phyloP scores from a whole-genome alignment of 1,140 invertebrate species.

The Scaptomyza graminum region DNA sequence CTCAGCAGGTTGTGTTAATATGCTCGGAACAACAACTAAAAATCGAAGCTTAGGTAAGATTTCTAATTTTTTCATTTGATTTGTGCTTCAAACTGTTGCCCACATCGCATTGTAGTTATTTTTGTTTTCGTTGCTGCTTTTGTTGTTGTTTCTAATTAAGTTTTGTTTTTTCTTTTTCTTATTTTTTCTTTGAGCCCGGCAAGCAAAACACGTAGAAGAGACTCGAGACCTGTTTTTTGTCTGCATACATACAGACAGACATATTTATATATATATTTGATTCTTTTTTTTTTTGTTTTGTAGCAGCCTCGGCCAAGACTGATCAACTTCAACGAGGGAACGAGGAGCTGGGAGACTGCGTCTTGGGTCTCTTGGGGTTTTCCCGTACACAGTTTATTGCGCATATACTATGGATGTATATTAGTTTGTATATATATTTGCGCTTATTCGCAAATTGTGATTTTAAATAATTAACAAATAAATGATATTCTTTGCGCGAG shows the following conservation, averaged over 20 bases:
- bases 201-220: slow-evolving; percentile 29
- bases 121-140: slow-evolving; percentile 28
- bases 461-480: slow-evolving; percentile 69
- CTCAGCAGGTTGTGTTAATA: slow-evolving; percentile 11
- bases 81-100: slow-evolving; percentile 29
- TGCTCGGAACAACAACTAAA: slow-evolving; percentile 48
- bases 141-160: slow-evolving; percentile 71
- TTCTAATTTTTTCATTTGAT: slow-evolving; percentile 62
- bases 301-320: slow-evolving; percentile 37
- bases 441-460: slow-evolving; percentile 56
- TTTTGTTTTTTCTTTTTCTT: slow-evolving; percentile 34
- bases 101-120: slow-evolving; percentile 18
- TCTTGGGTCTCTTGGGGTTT: slow-evolving; percentile 36
- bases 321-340: too few relatives aligned
- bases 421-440: slow-evolving; percentile 10
- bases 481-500: slow-evolving; percentile 37
- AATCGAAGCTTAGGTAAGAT: slow-evolving; percentile 51
- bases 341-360: slow-evolving; percentile 5
- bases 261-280: too few relatives aligned
- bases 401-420: slow-evolving; percentile 3
- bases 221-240: slow-evolving; percentile 33
- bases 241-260: not conserved
- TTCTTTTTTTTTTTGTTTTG: slow-evolving; percentile 27
- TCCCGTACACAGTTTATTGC: slow-evolving; percentile 50
- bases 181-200: slow-evolving; percentile 18